phyloP scores from a whole-genome alignment of 2,113 vertebrate genomes.

The Boleophthalmus pectinirostris region DNA sequence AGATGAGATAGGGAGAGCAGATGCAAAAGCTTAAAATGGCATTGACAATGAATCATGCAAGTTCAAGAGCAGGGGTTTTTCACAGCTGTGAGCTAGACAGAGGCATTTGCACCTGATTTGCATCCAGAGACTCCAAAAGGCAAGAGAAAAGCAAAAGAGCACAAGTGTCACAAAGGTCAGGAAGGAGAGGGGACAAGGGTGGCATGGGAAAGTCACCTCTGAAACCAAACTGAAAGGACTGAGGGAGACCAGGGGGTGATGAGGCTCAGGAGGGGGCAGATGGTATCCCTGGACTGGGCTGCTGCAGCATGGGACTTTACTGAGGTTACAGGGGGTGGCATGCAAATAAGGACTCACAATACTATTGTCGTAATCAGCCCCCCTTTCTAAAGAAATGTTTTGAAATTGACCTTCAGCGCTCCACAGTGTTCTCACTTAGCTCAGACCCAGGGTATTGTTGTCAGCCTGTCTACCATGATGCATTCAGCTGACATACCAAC shows the following conservation, averaged over 20 bases:
- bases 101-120: constrained; percentile 42
- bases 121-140: constrained; percentile 50
- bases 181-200: constrained; percentile 53
- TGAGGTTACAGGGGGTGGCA: constrained; percentile 49
- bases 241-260: constrained; percentile 42
- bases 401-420: constrained; percentile 66
- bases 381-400: constrained; percentile 56
- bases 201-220: constrained; percentile 84
- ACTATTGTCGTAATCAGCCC: constrained; percentile 67
- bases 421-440: constrained; percentile 28
- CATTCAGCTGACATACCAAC: constrained; percentile 48
- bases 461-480: constrained; percentile 56
- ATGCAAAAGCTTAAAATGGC: constrained; percentile 27
- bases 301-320: constrained; percentile 50
- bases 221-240: constrained; percentile 67
- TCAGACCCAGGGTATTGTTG: constrained; percentile 48
- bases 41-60: constrained; percentile 45
- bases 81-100: constrained; percentile 62
- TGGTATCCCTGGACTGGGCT: constrained; percentile 65
- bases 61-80: constrained; percentile 72
- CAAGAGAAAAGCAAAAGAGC: constrained; percentile 39
- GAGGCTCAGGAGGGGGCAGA: constrained; percentile 73
- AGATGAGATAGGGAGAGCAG: not conserved
- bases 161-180: constrained; percentile 60
- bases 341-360: constrained; percentile 63